Conservation (phyloP, 2,888 invertebrate species). For the Omphaloscelis lunosa region DNA sequence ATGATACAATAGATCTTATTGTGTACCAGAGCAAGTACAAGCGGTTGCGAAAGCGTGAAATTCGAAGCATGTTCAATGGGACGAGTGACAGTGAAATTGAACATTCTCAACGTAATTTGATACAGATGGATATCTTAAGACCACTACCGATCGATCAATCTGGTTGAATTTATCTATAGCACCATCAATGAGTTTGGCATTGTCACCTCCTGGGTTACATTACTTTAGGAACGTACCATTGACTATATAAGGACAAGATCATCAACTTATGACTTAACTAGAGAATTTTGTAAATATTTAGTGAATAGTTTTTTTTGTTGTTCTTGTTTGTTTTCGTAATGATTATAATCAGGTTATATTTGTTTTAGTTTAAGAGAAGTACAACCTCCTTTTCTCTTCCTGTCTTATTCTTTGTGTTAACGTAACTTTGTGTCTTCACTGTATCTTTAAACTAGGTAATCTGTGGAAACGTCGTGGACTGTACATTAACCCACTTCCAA, state of each 20-base stretch:
- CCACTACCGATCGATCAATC: constrained; percentile 25
- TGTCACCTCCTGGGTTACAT: background rate
- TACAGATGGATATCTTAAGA: constrained; percentile 32
- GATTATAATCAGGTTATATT: too few relatives aligned
- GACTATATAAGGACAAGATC: background rate
- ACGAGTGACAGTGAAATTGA: constrained; percentile 56
- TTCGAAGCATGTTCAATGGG: constrained; percentile 35
- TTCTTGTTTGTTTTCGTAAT: too few relatives aligned
- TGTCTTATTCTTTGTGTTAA: too few relatives aligned
- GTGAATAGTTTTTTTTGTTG: too few relatives aligned
- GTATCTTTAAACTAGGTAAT: too few relatives aligned
- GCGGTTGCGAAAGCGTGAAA: constrained; percentile 57
- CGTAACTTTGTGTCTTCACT: too few relatives aligned
- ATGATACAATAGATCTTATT: constrained; percentile 21
- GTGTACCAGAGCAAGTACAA: constrained; percentile 6
- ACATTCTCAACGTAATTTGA: constrained; percentile 52
- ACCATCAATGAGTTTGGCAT: background rate
- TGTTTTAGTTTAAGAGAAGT: too few relatives aligned
- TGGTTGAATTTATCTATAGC: constrained; percentile 6
- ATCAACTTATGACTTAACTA: background rate
- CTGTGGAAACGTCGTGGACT: too few relatives aligned
- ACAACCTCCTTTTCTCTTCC: too few relatives aligned
- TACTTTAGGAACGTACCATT: background rate
- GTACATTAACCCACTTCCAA: too few relatives aligned
- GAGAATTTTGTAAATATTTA: too few relatives aligned